Evolutionary conservation across 1,140 invertebrate genomes (phyloP), one percentile per base, ranked within the genome.

Genomic region (Melipona quadrifasciata): DNA sequence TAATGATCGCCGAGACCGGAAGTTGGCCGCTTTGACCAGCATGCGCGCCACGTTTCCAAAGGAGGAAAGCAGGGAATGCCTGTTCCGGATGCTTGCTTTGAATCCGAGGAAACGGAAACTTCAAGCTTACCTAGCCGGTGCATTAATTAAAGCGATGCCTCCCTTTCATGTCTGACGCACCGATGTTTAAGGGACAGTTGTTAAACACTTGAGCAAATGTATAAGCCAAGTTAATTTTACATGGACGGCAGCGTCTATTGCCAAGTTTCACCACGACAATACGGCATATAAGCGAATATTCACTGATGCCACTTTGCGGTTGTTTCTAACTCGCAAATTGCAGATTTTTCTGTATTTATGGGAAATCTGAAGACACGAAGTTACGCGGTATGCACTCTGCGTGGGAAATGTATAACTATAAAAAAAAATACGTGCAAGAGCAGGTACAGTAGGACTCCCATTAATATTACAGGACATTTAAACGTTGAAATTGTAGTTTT

Each of bases 91-190:
- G 64, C 16, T 16, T 31, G 27, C 27, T 31, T 31, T 67, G 27
- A 19, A 67, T 31, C 6, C 24, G 31, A 67, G 64, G 64, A 31
- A 67, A 67, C 64, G 31, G 31, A 39, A 39, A 39, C 68, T 47
- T 24, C 21, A 17, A 39, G 21, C 68, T 21, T 21, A 11, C 39
- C 21, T 47, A 47, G 39, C 47, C 39, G 39, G 39, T n/a, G 68
- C 68, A 47, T 71, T 71, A 71, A 71, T 71, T 71, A 71, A 71
- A 67, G 64, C 64, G 27, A 47, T 17, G 27, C 64, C 6, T 34
- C 64, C 27, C 64, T 67, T 31, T 67, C 64, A 31, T 31, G 64
- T 67, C 64, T 16, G 27, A 67, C 64, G 16, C 16, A 31, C 16
- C 27, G 16, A 65, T n/a, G 27, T 67, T 67, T 21, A 31, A 47